These are phyloP conservation scores for Sylvia atricapilla DNA, from an alignment of 2,113 vertebrate species.

Conservation along the genomic window DNA sequence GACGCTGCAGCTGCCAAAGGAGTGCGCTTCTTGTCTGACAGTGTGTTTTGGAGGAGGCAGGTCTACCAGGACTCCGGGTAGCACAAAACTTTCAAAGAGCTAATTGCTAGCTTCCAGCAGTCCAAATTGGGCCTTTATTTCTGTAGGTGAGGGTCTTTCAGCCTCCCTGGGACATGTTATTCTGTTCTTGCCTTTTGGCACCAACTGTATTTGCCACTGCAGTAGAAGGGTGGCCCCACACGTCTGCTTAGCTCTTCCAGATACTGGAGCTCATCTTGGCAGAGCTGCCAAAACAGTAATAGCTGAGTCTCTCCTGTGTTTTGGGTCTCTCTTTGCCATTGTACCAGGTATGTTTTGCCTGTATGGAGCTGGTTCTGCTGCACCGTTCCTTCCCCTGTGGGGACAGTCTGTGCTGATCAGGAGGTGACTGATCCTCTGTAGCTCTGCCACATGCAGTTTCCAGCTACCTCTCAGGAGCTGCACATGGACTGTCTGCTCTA, in stretches of 20 bases:
- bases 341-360: not conserved
- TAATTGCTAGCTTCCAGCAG: not conserved
- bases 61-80: not conserved
- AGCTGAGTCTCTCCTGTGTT: not conserved
- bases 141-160: not conserved
- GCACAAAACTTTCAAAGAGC: not conserved
- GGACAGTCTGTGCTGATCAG: fast-evolving
- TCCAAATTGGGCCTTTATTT: not conserved
- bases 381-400: not conserved
- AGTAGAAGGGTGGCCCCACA: not conserved
- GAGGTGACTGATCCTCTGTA: not conserved
- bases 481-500: not conserved
- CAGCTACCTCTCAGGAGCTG: not conserved
- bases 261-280: not conserved
- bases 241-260: not conserved
- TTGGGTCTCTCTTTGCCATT: not conserved
- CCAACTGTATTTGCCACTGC: not conserved
- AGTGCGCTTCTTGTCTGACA: fast-evolving
- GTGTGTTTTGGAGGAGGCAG: not conserved
- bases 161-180: not conserved
- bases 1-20: not conserved
- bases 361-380: not conserved
- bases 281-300: not conserved
- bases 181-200: not conserved
- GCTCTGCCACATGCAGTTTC: not conserved